phyloP scores from a whole-genome alignment of 1,140 invertebrate genomes.

The Dryas iulia region DNA sequence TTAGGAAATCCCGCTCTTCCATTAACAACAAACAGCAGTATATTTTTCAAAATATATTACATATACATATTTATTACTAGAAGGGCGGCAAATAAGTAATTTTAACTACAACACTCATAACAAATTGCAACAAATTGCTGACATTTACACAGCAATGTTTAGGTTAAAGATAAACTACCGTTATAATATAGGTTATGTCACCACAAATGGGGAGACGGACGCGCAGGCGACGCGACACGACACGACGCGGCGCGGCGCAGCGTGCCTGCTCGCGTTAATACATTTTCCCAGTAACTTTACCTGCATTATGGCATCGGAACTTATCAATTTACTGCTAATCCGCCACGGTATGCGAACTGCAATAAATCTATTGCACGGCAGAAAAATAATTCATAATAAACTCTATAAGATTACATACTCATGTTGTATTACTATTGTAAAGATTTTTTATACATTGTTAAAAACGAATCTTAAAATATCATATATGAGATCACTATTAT shows the following conservation, averaged over 20 bases:
- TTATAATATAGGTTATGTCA: constrained; percentile 29
- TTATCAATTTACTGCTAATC: constrained; percentile 42
- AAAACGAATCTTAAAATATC: neutral
- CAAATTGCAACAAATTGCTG: too few relatives aligned
- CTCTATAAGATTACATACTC: neutral
- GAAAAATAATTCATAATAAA: constrained; percentile 7
- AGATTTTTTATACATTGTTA: neutral
- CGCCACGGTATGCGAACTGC: constrained; percentile 27
- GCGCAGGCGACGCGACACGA: neutral
- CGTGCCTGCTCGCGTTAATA: constrained; percentile 7
- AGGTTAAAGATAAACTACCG: constrained; percentile 7
- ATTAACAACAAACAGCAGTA: too few relatives aligned
- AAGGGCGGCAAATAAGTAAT: too few relatives aligned
- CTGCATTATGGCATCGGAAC: constrained; percentile 31
- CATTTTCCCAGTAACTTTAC: constrained; percentile 28
- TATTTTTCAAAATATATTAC: too few relatives aligned
- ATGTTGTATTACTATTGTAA: neutral
- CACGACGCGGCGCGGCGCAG: neutral
- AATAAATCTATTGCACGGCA: constrained; percentile 39
- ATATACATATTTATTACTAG: too few relatives aligned
- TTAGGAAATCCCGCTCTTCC: too few relatives aligned
- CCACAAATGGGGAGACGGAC: constrained; percentile 14
- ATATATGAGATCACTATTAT: neutral
- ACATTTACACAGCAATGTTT: neutral
- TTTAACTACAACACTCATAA: too few relatives aligned